Base-by-base conservation (phyloP, 1,140 invertebrate species). In the Bactericera cockerelli region DNA sequence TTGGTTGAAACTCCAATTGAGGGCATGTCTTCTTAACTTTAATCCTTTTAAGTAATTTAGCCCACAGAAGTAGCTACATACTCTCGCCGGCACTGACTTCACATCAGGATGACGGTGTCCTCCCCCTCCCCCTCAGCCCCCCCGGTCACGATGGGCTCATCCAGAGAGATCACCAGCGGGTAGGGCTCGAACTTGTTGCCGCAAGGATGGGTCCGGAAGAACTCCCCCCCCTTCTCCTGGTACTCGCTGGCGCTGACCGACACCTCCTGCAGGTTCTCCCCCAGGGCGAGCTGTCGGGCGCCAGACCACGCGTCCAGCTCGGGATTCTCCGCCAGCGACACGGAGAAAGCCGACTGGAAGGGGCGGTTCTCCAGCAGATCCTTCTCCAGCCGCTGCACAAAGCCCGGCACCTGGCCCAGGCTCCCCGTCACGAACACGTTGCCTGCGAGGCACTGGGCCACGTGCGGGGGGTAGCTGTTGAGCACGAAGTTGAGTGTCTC, bases 401-500 rank as follows among this genome's bases (percentile, higher is more conserved):
- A 71, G 36, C 81, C 81, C 68, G 70, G 68, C 63, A 81, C 64
- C 31, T 63, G 63, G 6, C 74, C 70, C 66, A 68, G 70, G 1
- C 88, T 86, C 14, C 90, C 89, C 1, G 85, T 89, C 8, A 90
- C 65, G 63, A 89, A 86, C 11, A 93, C 79, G 67, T 90, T 89
- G 24, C 77, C 75, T 0, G 84, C 86, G 54, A 69, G 38, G 31
- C 74, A 59, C 55, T 70, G 70, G 14, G 89, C 89, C 0, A 83
- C 87, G 57, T 81, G 68, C 28, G 80, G 76, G 1, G 70, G 39
- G 70, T 88, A 93, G 38, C 84, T 78, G 61, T 87, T 86, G n/a
- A 96, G 72, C 8, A 96, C 81, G 70, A 84, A 93, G 59, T 87
- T 87, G 64, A 95, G 81, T 0, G 87, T 83, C 73, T 95, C 92